A percentile compares a stretch with the other conserved stretches of the same genome.
phyloP scores from a whole-genome alignment of 2,113 vertebrate species.

The Bubo blakistoni region DNA sequence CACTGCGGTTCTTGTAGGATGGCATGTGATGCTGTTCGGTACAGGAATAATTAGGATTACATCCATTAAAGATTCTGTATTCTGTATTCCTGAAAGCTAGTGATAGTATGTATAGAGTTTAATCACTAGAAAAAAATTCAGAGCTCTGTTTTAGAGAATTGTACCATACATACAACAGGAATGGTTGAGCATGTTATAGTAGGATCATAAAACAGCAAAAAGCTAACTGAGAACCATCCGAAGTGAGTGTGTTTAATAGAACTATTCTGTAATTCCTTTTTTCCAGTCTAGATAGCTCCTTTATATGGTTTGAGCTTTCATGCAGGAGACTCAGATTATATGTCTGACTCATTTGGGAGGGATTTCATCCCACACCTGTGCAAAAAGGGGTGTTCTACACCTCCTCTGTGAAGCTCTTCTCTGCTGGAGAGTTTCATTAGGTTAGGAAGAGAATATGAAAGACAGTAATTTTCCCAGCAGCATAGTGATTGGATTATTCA shows the following conservation, averaged over 20 bases:
- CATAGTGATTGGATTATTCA: not conserved
- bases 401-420: not conserved
- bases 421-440: not conserved
- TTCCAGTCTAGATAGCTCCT: not conserved
- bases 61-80: not conserved
- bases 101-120: not conserved
- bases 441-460: not conserved
- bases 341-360: not conserved
- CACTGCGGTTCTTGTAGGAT: not conserved
- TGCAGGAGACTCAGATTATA: not conserved
- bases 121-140: not conserved
- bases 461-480: not conserved
- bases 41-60: not conserved
- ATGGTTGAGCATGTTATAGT: not conserved
- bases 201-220: not conserved
- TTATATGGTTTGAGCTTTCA: not conserved
- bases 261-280: not conserved
- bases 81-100: not conserved
- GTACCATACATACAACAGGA: fast-evolving
- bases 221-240: not conserved
- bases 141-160: not conserved
- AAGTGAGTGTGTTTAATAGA: not conserved
- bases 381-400: not conserved
- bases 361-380: not conserved
- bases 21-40: not conserved